Conservation (phyloP, 1,140 invertebrate species). For the Acromyrmex echinatior region DNA sequence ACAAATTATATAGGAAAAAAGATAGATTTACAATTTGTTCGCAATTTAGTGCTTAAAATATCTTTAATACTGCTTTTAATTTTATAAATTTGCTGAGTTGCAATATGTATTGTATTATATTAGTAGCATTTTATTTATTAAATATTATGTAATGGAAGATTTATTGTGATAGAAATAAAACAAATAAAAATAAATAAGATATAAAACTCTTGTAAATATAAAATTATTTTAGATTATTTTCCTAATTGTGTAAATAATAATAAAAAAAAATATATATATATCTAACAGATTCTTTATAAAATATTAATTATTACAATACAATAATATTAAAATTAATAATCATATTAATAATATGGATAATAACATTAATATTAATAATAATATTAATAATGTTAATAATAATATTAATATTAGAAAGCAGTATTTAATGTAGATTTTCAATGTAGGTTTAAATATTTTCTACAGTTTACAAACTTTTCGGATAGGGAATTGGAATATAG, state of each 20-base stretch:
- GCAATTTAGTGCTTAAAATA: neutral
- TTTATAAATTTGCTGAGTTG: neutral
- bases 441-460: neutral
- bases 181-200: neutral
- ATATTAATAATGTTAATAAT: neutral
- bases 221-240: constrained; percentile 11
- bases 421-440: neutral
- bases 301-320: neutral
- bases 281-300: neutral
- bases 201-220: neutral
- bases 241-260: neutral
- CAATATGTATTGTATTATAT: neutral
- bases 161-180: neutral
- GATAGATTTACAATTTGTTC: constrained; percentile 10
- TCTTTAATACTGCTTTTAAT: neutral
- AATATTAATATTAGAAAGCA: neutral
- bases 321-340: neutral
- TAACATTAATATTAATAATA: too few relatives aligned
- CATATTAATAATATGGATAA: too few relatives aligned
- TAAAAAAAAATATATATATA: neutral
- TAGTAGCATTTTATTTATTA: neutral
- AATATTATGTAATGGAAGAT: neutral
- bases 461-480: neutral
- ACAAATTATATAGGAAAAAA: neutral
- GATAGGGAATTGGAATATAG: neutral